Evolutionary conservation across 2,888 invertebrate species (phyloP).

Genomic region (Agrilus mali): DNA sequence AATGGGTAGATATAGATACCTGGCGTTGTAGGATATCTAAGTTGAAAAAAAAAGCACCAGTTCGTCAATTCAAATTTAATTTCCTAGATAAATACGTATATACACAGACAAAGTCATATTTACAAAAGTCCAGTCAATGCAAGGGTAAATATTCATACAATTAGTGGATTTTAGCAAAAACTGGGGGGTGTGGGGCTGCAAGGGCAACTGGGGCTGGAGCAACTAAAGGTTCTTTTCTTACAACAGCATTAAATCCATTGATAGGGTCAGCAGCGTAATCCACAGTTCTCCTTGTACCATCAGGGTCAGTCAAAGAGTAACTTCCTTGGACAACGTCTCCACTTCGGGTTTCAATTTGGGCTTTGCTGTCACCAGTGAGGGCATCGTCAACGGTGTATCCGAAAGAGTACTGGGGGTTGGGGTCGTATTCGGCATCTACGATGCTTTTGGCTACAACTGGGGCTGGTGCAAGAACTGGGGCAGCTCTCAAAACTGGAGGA

Average conservation of each 20-base stretch:
- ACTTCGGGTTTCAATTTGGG: constrained; percentile 36
- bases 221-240: constrained; percentile 44
- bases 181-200: no score
- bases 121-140: no score
- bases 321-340: constrained; percentile 40
- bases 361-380: constrained; percentile 38
- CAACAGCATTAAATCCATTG: constrained; percentile 49
- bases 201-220: constrained; percentile 26
- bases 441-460: constrained; percentile 17
- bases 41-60: no score
- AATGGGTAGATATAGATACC: no score
- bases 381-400: constrained; percentile 40
- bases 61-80: no score
- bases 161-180: no score
- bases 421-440: constrained; percentile 30
- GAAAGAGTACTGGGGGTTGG: constrained; percentile 40
- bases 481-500: neutral
- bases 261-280: constrained; percentile 44
- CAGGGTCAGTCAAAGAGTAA: constrained; percentile 39
- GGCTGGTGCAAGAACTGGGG: constrained; percentile 10
- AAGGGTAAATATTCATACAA: no score
- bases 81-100: no score
- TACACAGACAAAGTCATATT: no score
- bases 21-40: no score
- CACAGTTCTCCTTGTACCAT: constrained; percentile 38